phyloP scores from a whole-genome alignment of 2,113 vertebrate species.

The Casuarius casuarius region DNA sequence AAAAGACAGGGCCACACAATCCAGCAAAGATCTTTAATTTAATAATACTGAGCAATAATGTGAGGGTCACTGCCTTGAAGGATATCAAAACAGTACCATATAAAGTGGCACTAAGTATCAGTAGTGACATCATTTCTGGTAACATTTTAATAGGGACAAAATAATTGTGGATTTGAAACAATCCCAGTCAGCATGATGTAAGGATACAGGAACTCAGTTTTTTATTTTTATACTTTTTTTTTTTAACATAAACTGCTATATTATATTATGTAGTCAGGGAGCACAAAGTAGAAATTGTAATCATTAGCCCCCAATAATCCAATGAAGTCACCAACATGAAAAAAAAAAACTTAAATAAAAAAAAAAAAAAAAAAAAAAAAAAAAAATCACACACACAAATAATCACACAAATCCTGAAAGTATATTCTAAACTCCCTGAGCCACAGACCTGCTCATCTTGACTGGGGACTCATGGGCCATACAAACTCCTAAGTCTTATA shows the following conservation, averaged over 20 bases:
- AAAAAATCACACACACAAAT: background rate
- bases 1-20: background rate
- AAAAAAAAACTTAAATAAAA: background rate
- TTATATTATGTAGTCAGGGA: background rate
- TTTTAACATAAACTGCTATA: background rate
- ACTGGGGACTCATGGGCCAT: background rate
- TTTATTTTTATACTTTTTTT: background rate
- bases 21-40: background rate
- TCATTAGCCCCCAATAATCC: background rate
- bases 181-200: background rate
- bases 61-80: background rate
- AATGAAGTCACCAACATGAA: background rate
- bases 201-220: background rate
- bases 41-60: background rate
- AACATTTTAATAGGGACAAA: background rate
- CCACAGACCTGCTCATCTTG: background rate
- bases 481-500: background rate
- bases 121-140: background rate
- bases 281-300: background rate
- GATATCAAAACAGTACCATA: background rate
- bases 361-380: background rate
- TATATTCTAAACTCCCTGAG: background rate
- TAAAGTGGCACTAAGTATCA: background rate
- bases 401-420: background rate
- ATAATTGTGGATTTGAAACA: background rate